A percentile compares a stretch with the other conserved stretches of the same genome.
phyloP scores from a whole-genome alignment of 1,140 invertebrate species.

The Bemisia tabaci region DNA sequence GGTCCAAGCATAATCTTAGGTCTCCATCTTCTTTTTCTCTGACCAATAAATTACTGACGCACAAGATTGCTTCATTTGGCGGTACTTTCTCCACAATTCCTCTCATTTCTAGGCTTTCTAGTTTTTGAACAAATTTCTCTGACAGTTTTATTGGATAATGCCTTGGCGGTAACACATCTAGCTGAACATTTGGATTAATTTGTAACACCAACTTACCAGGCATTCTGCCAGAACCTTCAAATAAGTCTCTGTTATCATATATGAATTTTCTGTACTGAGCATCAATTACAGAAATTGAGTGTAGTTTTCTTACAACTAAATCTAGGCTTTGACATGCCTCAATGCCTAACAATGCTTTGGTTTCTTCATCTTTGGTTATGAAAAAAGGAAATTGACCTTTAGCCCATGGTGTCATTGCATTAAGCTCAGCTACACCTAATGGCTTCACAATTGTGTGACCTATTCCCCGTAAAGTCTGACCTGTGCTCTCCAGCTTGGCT shows the following conservation, averaged over 20 bases:
- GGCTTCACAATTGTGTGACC: conserved; percentile 10
- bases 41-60: conserved; percentile 26
- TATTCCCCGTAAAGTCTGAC: conserved; percentile 10
- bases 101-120: conserved; percentile 16
- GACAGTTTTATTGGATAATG: conserved; percentile 18
- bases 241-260: conserved; percentile 14
- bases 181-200: conserved; percentile 15
- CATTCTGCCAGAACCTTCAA: conserved; percentile 17
- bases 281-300: not conserved
- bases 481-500: conserved; percentile 2
- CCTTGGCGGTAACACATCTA: conserved; percentile 17
- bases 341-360: conserved; percentile 12
- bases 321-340: conserved; percentile 15
- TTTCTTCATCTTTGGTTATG: not conserved
- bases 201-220: conserved; percentile 12
- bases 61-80: too few species aligned
- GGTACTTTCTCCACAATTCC: not conserved
- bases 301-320: conserved; percentile 5
- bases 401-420: conserved; percentile 3
- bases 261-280: conserved; percentile 4
- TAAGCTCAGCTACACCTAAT: conserved; percentile 3
- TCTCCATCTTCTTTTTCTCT: conserved; percentile 25
- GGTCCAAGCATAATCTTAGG: conserved; percentile 29
- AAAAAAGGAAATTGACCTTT: conserved; percentile 10
- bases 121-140: conserved; percentile 18